These are phyloP conservation scores for Drosophila mimica DNA, from an alignment of 2,888 invertebrate species.

Conservation along the genomic window DNA sequence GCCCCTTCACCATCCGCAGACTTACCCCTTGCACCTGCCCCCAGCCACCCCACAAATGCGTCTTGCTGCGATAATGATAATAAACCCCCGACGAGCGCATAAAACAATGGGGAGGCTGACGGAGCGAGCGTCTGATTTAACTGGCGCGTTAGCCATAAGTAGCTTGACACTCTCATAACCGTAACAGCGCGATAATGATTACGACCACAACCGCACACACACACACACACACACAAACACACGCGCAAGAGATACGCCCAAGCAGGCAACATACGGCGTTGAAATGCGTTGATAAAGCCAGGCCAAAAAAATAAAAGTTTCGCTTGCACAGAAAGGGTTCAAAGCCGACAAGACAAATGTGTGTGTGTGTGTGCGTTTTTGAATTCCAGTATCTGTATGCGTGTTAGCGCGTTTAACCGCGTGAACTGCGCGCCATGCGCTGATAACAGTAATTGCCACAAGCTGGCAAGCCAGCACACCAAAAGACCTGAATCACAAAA, in stretches of 20 bases:
- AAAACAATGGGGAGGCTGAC: constrained; percentile 73
- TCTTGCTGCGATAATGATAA: constrained; percentile 64
- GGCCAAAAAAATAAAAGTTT: constrained; percentile 62
- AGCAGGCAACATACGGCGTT: constrained; percentile 73
- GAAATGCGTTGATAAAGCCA: constrained; percentile 67
- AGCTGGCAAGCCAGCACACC: constrained; percentile 71
- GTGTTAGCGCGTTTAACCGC: constrained; percentile 79
- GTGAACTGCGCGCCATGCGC: constrained; percentile 79
- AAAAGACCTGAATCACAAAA: constrained; percentile 48
- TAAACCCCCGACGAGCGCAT: constrained; percentile 67
- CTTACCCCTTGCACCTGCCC: constrained; percentile 1
- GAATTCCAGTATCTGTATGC: constrained; percentile 60
- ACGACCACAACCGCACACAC: constrained; percentile 59
- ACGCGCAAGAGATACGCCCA: constrained; percentile 21
- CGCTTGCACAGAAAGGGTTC: constrained; percentile 73
- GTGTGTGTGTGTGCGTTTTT: constrained; percentile 33
- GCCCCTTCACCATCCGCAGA: not conserved
- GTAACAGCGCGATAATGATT: constrained; percentile 83
- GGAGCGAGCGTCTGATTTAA: constrained; percentile 74
- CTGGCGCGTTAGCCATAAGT: constrained; percentile 78
- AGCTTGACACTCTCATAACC: constrained; percentile 83
- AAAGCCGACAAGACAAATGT: constrained; percentile 56
- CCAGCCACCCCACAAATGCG: no score
- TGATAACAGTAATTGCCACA: constrained; percentile 80
- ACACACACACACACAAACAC: constrained; percentile 20